These are phyloP conservation scores for Delichon dasypus DNA, from an alignment of 2,797 vertebrate genomes.

Conservation along the genomic window DNA sequence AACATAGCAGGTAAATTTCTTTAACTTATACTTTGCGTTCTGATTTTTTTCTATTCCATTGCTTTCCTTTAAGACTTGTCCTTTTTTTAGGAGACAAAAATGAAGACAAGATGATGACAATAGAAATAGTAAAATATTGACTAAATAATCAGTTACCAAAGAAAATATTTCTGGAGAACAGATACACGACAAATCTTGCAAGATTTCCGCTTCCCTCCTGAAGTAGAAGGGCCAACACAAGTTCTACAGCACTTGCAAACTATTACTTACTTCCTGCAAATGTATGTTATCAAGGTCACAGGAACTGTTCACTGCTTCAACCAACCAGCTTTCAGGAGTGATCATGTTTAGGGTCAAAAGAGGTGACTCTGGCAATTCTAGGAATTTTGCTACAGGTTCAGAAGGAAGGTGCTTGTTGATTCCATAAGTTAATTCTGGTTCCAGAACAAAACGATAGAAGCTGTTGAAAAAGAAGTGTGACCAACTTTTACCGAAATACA, in stretches of 20 bases:
- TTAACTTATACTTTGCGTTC: not conserved
- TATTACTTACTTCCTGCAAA: conserved; percentile 86
- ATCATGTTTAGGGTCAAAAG: conserved; percentile 96
- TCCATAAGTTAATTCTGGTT: conserved; percentile 84
- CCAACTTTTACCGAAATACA: not conserved
- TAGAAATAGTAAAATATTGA: not conserved
- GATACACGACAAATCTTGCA: not conserved
- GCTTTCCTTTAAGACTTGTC: not conserved
- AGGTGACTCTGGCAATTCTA: conserved; percentile 89
- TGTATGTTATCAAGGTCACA: conserved; percentile 97
- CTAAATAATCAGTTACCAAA: not conserved
- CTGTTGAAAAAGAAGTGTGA: conserved; percentile 70
- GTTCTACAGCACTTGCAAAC: not conserved
- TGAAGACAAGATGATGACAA: not conserved
- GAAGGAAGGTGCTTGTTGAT: conserved; percentile 79
- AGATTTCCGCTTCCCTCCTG: not conserved
- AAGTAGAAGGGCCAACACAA: not conserved
- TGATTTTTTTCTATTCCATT: not conserved
- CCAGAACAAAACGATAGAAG: conserved; percentile 95
- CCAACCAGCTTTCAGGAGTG: conserved; percentile 96
- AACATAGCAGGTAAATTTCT: not conserved
- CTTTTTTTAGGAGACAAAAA: not conserved
- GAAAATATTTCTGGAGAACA: not conserved
- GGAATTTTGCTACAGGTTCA: conserved; percentile 87
- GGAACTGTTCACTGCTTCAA: conserved; percentile 88